Evolutionary conservation across 1,140 invertebrate genomes (phyloP).

Genomic region (Wasmannia auropunctata): DNA sequence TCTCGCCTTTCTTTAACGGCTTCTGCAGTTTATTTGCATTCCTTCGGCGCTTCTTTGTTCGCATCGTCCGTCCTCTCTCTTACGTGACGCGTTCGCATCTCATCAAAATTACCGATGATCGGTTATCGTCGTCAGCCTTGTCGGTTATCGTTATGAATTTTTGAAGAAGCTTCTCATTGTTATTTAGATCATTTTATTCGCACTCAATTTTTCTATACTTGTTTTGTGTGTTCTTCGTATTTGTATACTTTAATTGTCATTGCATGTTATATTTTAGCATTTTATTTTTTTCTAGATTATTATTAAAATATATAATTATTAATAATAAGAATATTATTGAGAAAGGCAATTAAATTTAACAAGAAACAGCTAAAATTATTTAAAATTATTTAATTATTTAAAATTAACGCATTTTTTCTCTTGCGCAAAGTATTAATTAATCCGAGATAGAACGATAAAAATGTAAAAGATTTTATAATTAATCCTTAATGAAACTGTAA

Average conservation of each 20-base stretch:
- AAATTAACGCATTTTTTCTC: not conserved
- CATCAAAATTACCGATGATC: not conserved
- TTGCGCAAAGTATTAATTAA: not conserved
- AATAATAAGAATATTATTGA: not conserved
- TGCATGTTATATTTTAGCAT: not conserved
- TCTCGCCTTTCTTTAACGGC: constrained; percentile 26
- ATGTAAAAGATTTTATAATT: not conserved
- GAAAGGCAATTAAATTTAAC: not conserved
- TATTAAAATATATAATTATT: no score
- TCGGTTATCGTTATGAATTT: not conserved
- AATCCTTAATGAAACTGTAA: not conserved
- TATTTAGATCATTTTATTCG: not conserved
- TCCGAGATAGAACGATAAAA: not conserved
- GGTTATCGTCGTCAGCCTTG: not conserved
- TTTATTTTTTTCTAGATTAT: no score
- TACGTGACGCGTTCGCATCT: no score
- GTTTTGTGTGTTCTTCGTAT: not conserved
- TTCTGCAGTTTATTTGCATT: constrained; percentile 27
- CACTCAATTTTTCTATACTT: not conserved
- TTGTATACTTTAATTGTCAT: not conserved
- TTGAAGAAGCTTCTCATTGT: not conserved
- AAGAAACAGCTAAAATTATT: not conserved
- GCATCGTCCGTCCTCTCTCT: not conserved
- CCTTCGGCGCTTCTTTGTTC: not conserved
- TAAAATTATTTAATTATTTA: no score